Evolutionary conservation across 1,140 invertebrate species (phyloP), one percentile per base, ranked within the genome.

Genomic region (Euwallacea fornicatus): DNA sequence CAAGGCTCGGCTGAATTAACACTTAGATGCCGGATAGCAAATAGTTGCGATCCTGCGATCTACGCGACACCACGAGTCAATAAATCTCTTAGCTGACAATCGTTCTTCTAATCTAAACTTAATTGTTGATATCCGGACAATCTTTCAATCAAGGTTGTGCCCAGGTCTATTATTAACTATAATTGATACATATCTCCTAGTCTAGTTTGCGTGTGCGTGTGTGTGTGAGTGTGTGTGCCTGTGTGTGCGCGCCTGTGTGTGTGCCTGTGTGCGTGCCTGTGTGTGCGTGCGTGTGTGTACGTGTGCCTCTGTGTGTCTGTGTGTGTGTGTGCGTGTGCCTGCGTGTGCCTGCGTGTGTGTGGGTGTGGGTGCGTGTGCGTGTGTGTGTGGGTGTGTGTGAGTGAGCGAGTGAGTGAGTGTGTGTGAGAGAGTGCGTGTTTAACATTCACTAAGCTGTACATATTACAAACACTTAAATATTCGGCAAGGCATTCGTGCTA

Each of bases 111-210:
- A 44, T 9, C 42, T 67, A 54, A 21, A 53, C 21, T 33, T 58
- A 59, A 53, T 53, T 21, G 47, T 21, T 42, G 21, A 56, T 42
- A 64, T 55, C 47, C 42, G 61, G 63, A 71, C 63, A 71, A 71
- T 71, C 61, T 65, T 41, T 56, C 11, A 50, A 50, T 65, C 69
- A 71, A 71, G 69, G 61, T 71, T 71, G 69, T 71, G 69, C 53
- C 10, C 33, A 58, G 11, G 41, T 44, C 53, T 66, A 66, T 58
- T 43, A 66, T 13, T 50, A 50, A 50, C 13, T 50, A 50, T 50
- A 50, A 50, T 13, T 11, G 13, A 50, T 10, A 50, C 46, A 50
- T 50, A 50, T 50, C 46, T 50, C 6, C 13, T 50, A 33, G 21
- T 33, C 4, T 33, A 33, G 21, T 33, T 33, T 33, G 21, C 4